A percentile compares a stretch with the other conserved stretches of the same genome.
Evolutionary conservation across 2,888 invertebrate genomes (phyloP).

Genomic region (Caenorhabditis uteleia): DNA sequence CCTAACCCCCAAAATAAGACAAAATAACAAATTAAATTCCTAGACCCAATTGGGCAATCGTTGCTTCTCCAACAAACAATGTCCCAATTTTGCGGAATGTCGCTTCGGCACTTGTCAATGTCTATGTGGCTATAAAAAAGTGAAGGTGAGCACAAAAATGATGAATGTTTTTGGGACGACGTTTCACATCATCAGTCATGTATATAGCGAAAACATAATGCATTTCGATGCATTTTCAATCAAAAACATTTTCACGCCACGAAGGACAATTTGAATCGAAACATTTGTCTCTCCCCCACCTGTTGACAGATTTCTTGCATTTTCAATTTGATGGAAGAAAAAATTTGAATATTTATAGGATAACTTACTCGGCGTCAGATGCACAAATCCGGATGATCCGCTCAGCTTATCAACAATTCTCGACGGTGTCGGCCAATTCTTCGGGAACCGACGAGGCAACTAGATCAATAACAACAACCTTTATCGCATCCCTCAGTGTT

Average conservation of each 20-base stretch:
- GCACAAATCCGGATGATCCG: slow-evolving; percentile 68
- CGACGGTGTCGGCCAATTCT: slow-evolving; percentile 59
- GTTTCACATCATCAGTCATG: too few relatives aligned
- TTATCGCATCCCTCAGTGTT: too few relatives aligned
- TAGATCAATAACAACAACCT: slow-evolving; percentile 18
- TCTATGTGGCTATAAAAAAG: slow-evolving; percentile 61
- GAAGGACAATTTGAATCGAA: slow-evolving; percentile 3
- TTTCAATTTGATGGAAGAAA: too few relatives aligned
- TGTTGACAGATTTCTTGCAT: not conserved
- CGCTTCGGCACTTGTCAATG: slow-evolving; percentile 68
- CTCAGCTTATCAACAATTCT: slow-evolving; percentile 60
- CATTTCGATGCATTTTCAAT: too few relatives aligned
- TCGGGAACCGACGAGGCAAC: slow-evolving; percentile 47
- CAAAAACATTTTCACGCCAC: not conserved
- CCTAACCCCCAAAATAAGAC: not conserved
- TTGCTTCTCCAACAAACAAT: slow-evolving; percentile 62
- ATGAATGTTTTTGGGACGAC: too few relatives aligned
- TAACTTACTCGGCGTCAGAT: slow-evolving; percentile 54
- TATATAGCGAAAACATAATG: too few relatives aligned
- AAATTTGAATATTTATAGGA: slow-evolving; percentile 41
- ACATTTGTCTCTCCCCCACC: not conserved
- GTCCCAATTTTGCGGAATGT: slow-evolving; percentile 63
- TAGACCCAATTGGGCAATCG: slow-evolving; percentile 46
- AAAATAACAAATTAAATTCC: not conserved
- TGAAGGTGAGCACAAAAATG: too few relatives aligned